A percentile compares a stretch with the other conserved stretches of the same genome.
Evolutionary conservation across 92 coral and sea anemone species (phyloP).

Genomic region (Paragorgia papillata): DNA sequence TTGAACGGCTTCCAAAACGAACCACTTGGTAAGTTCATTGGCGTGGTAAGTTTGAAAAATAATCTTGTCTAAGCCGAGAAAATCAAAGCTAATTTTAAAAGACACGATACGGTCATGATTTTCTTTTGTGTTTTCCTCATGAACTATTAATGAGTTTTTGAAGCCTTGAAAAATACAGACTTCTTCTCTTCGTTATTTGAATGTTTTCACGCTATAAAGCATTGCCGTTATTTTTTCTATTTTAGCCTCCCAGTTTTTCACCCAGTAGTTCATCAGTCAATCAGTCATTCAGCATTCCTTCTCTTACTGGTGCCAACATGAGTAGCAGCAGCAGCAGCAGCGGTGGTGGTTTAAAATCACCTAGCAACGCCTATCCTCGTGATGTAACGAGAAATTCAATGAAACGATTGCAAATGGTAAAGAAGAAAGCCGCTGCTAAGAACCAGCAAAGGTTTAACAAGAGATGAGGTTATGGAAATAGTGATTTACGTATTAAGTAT

Average conservation of each 20-base stretch:
- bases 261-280: constrained; percentile 63
- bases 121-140: no score
- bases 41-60: no score
- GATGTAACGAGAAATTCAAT: constrained; percentile 57
- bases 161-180: no score
- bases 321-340: no score
- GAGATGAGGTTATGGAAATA: neutral
- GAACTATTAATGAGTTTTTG: no score
- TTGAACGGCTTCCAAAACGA: no score
- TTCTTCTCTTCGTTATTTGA: neutral
- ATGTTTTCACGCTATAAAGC: neutral
- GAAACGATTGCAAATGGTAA: constrained; percentile 92
- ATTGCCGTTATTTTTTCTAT: neutral
- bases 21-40: no score
- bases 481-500: neutral
- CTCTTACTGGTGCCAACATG: constrained; percentile 46
- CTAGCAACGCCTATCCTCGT: constrained; percentile 85
- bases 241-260: constrained; percentile 65
- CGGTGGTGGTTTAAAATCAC: constrained; percentile 60
- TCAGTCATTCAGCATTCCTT: constrained; percentile 96
- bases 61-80: no score
- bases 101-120: no score
- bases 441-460: constrained; percentile 40
- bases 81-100: no score
- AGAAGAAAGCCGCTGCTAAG: constrained; percentile 95